Evolutionary conservation across 2,113 vertebrate genomes (phyloP).

Genomic region (Megaceryle maxima): DNA sequence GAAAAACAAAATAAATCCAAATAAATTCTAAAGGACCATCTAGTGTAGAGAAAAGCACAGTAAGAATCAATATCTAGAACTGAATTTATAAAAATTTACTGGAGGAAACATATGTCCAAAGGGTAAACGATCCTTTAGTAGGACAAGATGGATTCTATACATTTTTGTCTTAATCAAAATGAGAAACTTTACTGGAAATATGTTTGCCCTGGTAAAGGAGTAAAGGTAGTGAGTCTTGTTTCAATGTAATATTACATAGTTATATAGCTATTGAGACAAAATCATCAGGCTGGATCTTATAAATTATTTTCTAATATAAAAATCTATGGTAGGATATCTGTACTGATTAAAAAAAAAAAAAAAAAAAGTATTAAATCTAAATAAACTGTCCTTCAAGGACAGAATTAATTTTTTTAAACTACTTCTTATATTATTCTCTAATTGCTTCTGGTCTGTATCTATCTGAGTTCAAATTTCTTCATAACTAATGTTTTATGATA

Average conservation of each 20-base stretch:
- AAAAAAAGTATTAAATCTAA: neutral
- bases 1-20: neutral
- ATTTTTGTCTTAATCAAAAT: neutral
- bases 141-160: neutral
- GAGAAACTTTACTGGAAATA: neutral
- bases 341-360: neutral
- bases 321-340: neutral
- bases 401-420: neutral
- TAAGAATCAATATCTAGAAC: neutral
- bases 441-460: neutral
- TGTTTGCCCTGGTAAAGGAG: neutral
- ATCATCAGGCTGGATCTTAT: neutral
- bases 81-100: neutral
- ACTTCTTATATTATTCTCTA: neutral
- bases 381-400: neutral
- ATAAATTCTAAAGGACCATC: neutral
- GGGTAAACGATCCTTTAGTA: neutral
- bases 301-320: neutral
- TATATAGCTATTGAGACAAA: neutral
- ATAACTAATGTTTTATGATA: neutral
- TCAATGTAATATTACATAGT: neutral
- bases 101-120: neutral
- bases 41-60: neutral
- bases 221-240: neutral
- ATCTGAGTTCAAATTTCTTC: neutral